A percentile compares a stretch with the other conserved stretches of the same genome.
Conservation (phyloP, 2,797 vertebrate species). For the Anableps anableps region DNA sequence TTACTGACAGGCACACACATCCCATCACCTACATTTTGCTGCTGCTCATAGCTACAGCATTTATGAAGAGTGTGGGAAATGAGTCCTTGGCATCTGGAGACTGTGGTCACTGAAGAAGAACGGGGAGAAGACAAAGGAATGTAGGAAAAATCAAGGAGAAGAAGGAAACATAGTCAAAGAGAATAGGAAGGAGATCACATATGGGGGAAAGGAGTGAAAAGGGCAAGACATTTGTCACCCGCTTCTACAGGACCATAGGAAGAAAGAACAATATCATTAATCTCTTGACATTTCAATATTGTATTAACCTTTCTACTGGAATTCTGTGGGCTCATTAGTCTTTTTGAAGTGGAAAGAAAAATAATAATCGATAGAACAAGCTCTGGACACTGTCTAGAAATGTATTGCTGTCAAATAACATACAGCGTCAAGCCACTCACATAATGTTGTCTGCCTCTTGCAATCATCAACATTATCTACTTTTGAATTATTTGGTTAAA, state of each 20-base stretch:
- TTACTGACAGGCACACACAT: constrained; percentile 78
- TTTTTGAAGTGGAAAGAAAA: constrained; percentile 78
- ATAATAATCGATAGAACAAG: constrained; percentile 85
- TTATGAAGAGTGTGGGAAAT: constrained; percentile 38
- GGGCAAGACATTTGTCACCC: constrained; percentile 86
- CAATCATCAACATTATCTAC: constrained; percentile 54
- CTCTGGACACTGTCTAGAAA: constrained; percentile 73
- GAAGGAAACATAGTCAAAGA: constrained; percentile 51
- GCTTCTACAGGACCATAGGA: constrained; percentile 67
- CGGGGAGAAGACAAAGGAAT: constrained; percentile 43
- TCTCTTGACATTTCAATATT: constrained; percentile 89
- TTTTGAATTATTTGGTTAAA: constrained; percentile 46
- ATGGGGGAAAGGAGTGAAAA: constrained; percentile 78
- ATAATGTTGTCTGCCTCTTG: constrained; percentile 56
- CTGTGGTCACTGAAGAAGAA: constrained; percentile 58
- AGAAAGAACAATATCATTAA: constrained; percentile 84
- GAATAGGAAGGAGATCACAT: constrained; percentile 59
- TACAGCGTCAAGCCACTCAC: constrained; percentile 68
- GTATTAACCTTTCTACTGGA: constrained; percentile 87
- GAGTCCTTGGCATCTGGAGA: constrained; percentile 55
- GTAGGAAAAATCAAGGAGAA: constrained; percentile 32
- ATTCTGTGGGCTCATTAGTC: constrained; percentile 84
- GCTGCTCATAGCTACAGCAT: constrained; percentile 38
- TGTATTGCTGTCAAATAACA: constrained; percentile 73
- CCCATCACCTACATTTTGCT: constrained; percentile 45